Evolutionary conservation across 2,797 vertebrate genomes (phyloP), one percentile per base, ranked within the genome.

Genomic region (Xenopus petersii): DNA sequence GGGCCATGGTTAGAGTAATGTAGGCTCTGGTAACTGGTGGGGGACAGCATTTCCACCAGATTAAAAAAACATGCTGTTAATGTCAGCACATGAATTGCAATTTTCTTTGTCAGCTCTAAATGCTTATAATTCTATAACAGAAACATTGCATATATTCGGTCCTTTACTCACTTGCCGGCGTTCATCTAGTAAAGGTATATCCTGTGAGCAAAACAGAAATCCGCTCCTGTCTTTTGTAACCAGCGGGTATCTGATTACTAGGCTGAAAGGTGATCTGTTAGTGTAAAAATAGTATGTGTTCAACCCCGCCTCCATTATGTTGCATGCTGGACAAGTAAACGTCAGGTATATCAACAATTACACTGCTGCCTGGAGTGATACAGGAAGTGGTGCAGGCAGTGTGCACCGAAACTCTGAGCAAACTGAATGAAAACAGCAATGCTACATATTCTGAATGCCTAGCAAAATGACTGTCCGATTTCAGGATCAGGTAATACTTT

Each of bases 391-490:
- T 36, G 24, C 26, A 12, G 30, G 1, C 12, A 33, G 11, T 63
- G 60, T 12, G 33, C 24, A 33, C 2, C 7, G 30, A 26, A 60
- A 16, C 24, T 63, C 26, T 26, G 24, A 9, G 21, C 17, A 4
- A 24, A 33, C 21, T 7, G 30, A 63, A 3, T 63, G 60, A 33
- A 63, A 26, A 36, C 10, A 63, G 60, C 60, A 21, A 47, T 49
- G n/a, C 59, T 46, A 71, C 68, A 49, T 59, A 64, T 67, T 67
- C 49, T 15, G 74, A 36, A 21, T 11, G 10, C 26, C 36, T 46
- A 36, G 8, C 62, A 76, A 76, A 60, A 63, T 76, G 42, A 75
- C 67, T 5, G 74, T 76, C 74, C 15, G 75, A 8, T 77, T 77
- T 54, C 63, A 71, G 33, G 69, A 77, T 47, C 54, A 76, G 68